Conservation (phyloP, 2,797 vertebrate species). For the Anas georgica region DNA sequence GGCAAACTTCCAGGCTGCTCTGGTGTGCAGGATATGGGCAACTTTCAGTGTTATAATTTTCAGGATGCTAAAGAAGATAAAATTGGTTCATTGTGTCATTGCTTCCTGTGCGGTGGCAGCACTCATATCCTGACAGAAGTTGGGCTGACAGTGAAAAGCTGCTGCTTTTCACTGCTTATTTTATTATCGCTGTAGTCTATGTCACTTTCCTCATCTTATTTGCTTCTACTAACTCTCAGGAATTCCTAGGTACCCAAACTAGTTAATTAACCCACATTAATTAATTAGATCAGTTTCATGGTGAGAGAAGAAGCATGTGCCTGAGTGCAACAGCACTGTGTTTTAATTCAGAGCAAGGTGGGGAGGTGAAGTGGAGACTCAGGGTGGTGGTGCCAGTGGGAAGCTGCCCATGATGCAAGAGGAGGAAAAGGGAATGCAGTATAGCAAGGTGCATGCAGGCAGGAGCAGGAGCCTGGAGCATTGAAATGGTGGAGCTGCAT, state of each 20-base stretch:
- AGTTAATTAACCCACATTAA: conserved; percentile 41
- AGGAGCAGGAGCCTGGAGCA: accelerated
- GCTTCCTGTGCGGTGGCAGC: neutral
- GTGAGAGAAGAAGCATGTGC: neutral
- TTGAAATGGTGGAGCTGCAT: neutral
- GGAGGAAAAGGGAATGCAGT: accelerated
- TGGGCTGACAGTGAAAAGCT: conserved; percentile 1
- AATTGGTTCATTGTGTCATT: neutral
- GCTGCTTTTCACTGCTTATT: neutral
- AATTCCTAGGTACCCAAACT: neutral
- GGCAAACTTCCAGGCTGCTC: neutral
- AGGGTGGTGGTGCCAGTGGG: neutral
- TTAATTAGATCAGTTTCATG: conserved; percentile 27
- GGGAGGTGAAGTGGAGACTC: neutral
- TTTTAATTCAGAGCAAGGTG: neutral
- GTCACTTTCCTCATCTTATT: conserved; percentile 12
- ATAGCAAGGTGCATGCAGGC: neutral
- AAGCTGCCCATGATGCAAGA: neutral
- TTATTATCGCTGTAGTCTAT: neutral
- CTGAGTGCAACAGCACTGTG: neutral
- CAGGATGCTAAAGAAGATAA: neutral
- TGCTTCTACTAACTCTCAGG: neutral
- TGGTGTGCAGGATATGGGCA: neutral
- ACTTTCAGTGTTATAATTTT: neutral
- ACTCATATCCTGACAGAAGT: neutral